Conservation (phyloP, 2,113 vertebrate species). For the Holacanthus passer region DNA sequence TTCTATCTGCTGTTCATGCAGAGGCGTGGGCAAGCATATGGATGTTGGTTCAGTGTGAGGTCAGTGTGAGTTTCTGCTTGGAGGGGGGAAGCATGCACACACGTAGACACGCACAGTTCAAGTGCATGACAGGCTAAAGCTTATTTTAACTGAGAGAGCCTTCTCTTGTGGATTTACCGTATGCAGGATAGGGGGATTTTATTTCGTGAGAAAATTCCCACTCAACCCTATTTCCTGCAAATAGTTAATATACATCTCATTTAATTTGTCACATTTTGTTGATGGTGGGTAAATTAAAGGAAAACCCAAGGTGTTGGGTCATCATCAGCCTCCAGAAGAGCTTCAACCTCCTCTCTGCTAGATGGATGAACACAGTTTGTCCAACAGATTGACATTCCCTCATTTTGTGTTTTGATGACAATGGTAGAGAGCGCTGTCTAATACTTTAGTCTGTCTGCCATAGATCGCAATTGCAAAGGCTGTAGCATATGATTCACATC, state of each 20-base stretch:
- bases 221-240: not conserved
- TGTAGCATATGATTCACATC: too few relatives aligned
- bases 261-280: not conserved
- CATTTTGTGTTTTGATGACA: not conserved
- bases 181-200: not conserved
- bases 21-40: conserved; percentile 14
- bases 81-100: not conserved
- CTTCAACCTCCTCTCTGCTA: not conserved
- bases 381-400: not conserved
- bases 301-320: not conserved
- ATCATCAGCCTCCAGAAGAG: not conserved
- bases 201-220: not conserved
- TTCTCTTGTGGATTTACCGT: not conserved
- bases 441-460: too few relatives aligned
- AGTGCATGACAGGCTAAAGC: not conserved
- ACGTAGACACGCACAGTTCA: conserved; percentile 9
- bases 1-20: conserved; percentile 3
- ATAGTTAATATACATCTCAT: not conserved
- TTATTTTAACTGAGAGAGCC: conserved; percentile 15
- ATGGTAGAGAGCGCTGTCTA: not conserved
- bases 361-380: not conserved
- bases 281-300: not conserved
- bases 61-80: conserved; percentile 38
- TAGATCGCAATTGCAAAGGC: too few relatives aligned
- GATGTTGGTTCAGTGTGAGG: conserved; percentile 37